Percentiles rank a stretch among this genome's conserved stretches.
Conservation (phyloP, 2,888 invertebrate species). For the Drosophila nr. medialis region DNA sequence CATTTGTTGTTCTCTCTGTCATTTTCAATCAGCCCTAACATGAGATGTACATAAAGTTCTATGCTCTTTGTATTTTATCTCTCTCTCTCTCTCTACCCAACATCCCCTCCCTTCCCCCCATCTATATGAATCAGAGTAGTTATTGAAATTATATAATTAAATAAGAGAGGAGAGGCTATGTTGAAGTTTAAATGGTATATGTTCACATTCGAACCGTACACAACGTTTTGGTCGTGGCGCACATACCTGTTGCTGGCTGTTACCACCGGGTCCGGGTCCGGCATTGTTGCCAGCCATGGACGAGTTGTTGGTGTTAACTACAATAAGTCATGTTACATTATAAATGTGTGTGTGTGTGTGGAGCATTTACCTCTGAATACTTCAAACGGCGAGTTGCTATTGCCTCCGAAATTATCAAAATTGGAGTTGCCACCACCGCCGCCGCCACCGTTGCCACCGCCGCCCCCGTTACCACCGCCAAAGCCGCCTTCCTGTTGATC, state of each 20-base stretch:
- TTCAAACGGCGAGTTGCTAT: slow-evolving; percentile 81
- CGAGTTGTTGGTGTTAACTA: slow-evolving; percentile 61
- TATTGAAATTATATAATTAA: slow-evolving; percentile 6
- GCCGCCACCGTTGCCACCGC: slow-evolving; percentile 54
- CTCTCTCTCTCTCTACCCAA: neutral
- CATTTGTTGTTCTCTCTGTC: neutral
- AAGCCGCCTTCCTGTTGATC: slow-evolving; percentile 88
- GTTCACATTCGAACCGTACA: neutral
- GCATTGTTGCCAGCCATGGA: slow-evolving; percentile 61
- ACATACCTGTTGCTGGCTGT: slow-evolving; percentile 71
- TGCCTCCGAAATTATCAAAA: slow-evolving; percentile 73
- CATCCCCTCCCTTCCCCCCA: neutral
- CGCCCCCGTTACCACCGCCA: slow-evolving; percentile 51
- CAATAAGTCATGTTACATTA: neutral
- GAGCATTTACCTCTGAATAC: slow-evolving; percentile 77
- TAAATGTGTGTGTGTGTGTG: neutral
- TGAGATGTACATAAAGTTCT: neutral
- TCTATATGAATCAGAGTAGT: slow-evolving; percentile 9
- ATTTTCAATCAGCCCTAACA: neutral
- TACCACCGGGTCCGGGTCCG: slow-evolving; percentile 52
- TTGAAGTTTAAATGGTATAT: neutral
- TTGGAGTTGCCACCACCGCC: slow-evolving; percentile 61
- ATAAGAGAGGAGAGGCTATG: slow-evolving; percentile 3
- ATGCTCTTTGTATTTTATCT: neutral
- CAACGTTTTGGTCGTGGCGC: slow-evolving; percentile 4